Conservation (phyloP, 2,888 invertebrate species). For the Lymantria dispar region DNA sequence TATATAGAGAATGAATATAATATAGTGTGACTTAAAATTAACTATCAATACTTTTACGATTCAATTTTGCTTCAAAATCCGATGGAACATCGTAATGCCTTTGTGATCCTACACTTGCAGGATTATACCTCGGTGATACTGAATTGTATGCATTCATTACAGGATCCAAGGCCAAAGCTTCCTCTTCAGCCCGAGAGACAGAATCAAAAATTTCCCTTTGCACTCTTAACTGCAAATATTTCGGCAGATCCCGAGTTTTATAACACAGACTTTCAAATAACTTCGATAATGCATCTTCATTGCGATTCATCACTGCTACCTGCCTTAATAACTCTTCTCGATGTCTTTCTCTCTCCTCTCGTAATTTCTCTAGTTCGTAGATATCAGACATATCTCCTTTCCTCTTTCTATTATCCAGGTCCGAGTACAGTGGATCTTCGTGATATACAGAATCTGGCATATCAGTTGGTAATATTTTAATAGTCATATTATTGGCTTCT, state of each 20-base stretch:
- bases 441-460: neutral
- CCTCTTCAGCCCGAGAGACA: slow-evolving; percentile 32
- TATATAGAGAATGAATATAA: too few species aligned
- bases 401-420: neutral
- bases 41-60: neutral
- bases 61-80: slow-evolving; percentile 2
- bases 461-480: neutral
- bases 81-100: neutral
- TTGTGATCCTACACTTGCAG: slow-evolving; percentile 1
- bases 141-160: slow-evolving; percentile 11
- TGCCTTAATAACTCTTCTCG: slow-evolving; percentile 17
- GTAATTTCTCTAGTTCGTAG: slow-evolving; percentile 9
- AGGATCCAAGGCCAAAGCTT: slow-evolving; percentile 16
- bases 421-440: neutral
- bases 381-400: neutral
- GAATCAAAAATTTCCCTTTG: slow-evolving; percentile 38
- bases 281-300: slow-evolving; percentile 26
- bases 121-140: slow-evolving; percentile 5
- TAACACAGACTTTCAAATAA: slow-evolving; percentile 37
- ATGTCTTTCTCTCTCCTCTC: slow-evolving; percentile 15
- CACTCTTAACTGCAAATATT: slow-evolving; percentile 36
- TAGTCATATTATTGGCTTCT: neutral
- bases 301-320: slow-evolving; percentile 8
- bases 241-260: slow-evolving; percentile 38
- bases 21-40: neutral